Conservation (phyloP, 2,797 vertebrate genomes). For the Argyrosomus regius region DNA sequence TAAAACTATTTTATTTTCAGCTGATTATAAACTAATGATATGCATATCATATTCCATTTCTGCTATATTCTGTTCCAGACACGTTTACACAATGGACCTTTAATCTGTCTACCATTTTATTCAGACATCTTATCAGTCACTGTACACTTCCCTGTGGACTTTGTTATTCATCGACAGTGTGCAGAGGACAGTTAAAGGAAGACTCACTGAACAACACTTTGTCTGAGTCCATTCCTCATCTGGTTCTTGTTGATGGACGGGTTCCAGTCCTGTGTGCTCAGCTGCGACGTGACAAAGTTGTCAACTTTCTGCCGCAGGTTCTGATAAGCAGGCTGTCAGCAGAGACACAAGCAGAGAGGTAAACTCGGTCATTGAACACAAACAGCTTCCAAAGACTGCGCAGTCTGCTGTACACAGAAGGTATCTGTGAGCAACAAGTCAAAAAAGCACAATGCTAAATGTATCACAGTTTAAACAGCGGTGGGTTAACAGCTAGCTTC, state of each 20-base stretch:
- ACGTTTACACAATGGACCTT: background rate
- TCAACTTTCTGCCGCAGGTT: conserved; percentile 98
- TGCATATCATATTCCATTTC: no score
- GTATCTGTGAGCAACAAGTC: background rate
- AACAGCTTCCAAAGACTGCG: no score
- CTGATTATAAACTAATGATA: no score
- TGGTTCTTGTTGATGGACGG: conserved; percentile 99
- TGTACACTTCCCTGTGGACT: background rate
- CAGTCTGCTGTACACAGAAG: background rate
- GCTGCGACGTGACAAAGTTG: conserved; percentile 95
- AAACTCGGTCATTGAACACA: background rate
- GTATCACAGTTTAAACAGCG: no score
- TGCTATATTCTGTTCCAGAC: no score
- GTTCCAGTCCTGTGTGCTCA: conserved; percentile 98
- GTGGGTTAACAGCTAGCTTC: no score
- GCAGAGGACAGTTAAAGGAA: background rate
- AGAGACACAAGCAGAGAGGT: conserved; percentile 15
- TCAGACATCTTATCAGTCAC: background rate
- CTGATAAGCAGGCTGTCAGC: conserved; percentile 94
- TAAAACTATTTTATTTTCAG: no score
- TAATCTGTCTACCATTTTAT: background rate
- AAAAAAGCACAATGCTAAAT: background rate
- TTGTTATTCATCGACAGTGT: background rate
- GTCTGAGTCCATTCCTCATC: conserved; percentile 93
- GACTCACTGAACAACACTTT: conserved; percentile 96